Percentiles rank a stretch among this genome's conserved stretches.
Conservation (phyloP, 2,113 vertebrate genomes). For the Hemiscyllium ocellatum region DNA sequence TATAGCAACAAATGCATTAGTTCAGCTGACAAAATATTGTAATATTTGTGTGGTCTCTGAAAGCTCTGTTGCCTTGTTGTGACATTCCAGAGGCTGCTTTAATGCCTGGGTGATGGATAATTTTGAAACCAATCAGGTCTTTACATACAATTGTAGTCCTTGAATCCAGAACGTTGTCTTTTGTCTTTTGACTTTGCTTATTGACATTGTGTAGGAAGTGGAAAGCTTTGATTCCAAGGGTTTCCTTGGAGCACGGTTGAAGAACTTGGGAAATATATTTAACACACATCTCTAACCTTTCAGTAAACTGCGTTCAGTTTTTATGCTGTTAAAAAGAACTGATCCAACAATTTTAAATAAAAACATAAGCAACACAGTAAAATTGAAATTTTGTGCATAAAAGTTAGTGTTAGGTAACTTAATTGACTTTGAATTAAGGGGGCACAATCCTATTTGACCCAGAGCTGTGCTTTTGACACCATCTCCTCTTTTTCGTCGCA, state of each 20-base stretch:
- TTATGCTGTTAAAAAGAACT: background rate
- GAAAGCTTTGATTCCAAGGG: background rate
- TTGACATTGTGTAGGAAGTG: background rate
- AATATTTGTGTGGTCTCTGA: too few species aligned
- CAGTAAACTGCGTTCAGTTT: background rate
- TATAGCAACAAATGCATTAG: too few species aligned
- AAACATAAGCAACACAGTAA: background rate
- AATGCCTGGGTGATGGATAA: background rate
- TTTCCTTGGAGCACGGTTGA: background rate
- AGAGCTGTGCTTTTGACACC: too few species aligned
- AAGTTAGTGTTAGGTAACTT: background rate
- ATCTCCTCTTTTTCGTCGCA: too few species aligned
- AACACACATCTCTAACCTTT: background rate
- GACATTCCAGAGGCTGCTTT: background rate
- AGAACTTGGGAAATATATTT: background rate
- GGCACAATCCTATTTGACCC: too few species aligned
- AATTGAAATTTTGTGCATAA: background rate
- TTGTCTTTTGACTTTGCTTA: background rate
- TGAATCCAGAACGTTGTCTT: background rate
- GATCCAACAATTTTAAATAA: background rate
- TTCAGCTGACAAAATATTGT: too few species aligned
- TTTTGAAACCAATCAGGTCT: background rate
- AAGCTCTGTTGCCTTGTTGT: too few species aligned
- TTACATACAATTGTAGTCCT: background rate
- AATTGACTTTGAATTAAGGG: background rate